Conservation (phyloP, 2,797 vertebrate genomes). For the Naso thynnoides region DNA sequence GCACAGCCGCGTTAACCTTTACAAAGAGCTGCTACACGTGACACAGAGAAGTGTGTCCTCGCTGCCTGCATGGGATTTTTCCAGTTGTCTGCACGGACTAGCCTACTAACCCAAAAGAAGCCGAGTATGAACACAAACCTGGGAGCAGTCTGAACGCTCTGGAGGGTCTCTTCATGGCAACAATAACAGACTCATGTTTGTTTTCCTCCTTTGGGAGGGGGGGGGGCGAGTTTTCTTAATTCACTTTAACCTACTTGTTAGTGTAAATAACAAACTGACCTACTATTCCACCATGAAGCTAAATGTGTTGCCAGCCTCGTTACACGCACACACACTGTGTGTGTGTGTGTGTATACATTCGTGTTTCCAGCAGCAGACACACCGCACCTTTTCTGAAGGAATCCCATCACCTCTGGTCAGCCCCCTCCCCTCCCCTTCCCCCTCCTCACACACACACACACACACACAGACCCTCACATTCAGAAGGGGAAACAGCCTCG, state of each 20-base stretch:
- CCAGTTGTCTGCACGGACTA: conserved; percentile 60
- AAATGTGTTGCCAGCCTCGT: too few species aligned
- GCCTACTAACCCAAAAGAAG: conserved; percentile 72
- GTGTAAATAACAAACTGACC: conserved; percentile 7
- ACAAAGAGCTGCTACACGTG: conserved; percentile 84
- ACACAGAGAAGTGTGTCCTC: conserved; percentile 81
- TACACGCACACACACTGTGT: too few species aligned
- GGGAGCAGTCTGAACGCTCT: not conserved
- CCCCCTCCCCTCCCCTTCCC: not conserved
- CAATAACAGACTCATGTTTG: not conserved
- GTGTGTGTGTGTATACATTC: not conserved
- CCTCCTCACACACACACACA: conserved; percentile 2
- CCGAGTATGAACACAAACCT: not conserved
- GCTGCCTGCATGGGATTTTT: conserved; percentile 64
- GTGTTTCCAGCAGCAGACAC: conserved; percentile 2
- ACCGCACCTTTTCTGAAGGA: conserved; percentile 41
- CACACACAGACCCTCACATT: conserved; percentile 9
- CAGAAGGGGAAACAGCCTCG: conserved; percentile 44
- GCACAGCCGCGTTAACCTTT: conserved; percentile 84
- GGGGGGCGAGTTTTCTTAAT: not conserved
- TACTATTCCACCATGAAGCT: too few species aligned
- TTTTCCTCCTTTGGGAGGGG: not conserved
- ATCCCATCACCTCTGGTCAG: conserved; percentile 47
- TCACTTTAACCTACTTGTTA: not conserved
- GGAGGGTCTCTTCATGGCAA: not conserved